Conservation (phyloP, 30 jellyfish, hydroid and myxozoan genomes). For the Turritopsis rubra region DNA sequence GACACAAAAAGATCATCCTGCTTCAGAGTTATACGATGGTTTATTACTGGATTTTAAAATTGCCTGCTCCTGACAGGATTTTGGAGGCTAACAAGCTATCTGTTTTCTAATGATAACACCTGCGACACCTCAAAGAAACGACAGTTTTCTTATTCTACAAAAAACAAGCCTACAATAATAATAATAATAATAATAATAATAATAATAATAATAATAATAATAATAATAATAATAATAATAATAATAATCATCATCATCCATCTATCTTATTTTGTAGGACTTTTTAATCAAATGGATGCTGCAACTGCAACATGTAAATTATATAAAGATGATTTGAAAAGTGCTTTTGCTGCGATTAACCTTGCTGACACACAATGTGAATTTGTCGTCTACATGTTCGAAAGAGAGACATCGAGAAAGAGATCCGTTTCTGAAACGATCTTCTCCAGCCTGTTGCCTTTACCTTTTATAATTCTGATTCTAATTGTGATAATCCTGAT, state of each 20-base stretch:
- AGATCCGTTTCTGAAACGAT: background rate
- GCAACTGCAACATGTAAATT: background rate
- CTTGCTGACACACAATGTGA: background rate
- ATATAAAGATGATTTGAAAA: background rate
- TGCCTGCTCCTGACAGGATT: no score
- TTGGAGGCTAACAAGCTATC: no score
- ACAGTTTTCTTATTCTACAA: no score
- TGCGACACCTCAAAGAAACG: no score
- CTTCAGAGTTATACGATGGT: background rate
- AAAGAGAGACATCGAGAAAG: background rate
- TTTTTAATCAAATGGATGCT: background rate
- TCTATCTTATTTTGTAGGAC: background rate
- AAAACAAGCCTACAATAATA: no score
- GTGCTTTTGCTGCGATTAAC: background rate
- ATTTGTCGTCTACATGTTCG: background rate
- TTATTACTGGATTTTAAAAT: no score
- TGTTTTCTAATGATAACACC: no score
- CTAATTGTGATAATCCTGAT: background rate
- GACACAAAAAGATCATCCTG: background rate
- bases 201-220: no score
- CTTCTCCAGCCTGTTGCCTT: background rate
- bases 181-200: no score
- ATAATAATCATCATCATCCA: no score
- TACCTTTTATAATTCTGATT: background rate
- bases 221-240: no score